A percentile compares a stretch with the other conserved stretches of the same genome.
phyloP scores from a whole-genome alignment of 2,888 invertebrate genomes.

The Marasmarcha lunaedactyla region DNA sequence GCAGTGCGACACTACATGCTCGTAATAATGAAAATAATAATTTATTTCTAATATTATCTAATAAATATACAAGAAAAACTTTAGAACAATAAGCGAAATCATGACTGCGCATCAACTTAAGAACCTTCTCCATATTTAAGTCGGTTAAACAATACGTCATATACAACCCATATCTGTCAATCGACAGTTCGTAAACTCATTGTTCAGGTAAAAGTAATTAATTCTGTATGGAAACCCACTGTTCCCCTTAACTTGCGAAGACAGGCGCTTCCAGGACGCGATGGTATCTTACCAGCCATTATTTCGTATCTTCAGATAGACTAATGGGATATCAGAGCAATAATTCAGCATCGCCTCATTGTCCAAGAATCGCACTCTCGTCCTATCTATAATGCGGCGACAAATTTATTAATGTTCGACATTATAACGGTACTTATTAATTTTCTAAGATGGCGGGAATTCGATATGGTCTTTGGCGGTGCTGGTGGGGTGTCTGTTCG shows the following conservation, averaged over 20 bases:
- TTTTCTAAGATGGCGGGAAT: constrained; percentile 34
- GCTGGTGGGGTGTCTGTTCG: constrained; percentile 6
- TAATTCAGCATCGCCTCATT: constrained; percentile 61
- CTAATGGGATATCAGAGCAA: constrained; percentile 56
- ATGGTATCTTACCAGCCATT: constrained; percentile 39
- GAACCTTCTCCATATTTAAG: too few species aligned
- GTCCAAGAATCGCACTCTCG: constrained; percentile 55
- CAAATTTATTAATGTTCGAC: constrained; percentile 65
- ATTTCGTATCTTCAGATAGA: constrained; percentile 54
- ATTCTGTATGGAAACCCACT: background rate
- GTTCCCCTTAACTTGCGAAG: background rate
- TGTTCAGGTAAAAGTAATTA: constrained; percentile 1
- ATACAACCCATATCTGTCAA: too few species aligned
- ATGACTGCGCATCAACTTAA: too few species aligned
- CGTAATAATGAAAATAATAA: too few species aligned
- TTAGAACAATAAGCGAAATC: too few species aligned
- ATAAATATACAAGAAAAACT: too few species aligned
- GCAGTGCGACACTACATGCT: too few species aligned
- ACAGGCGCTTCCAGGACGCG: background rate
- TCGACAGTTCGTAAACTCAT: background rate
- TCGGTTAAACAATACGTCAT: too few species aligned
- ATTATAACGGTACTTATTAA: constrained; percentile 50
- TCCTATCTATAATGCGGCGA: constrained; percentile 58
- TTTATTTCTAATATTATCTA: too few species aligned
- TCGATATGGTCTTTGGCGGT: constrained; percentile 33